Evolutionary conservation across 2,797 vertebrate species (phyloP).

Genomic region (Artibeus lituratus): DNA sequence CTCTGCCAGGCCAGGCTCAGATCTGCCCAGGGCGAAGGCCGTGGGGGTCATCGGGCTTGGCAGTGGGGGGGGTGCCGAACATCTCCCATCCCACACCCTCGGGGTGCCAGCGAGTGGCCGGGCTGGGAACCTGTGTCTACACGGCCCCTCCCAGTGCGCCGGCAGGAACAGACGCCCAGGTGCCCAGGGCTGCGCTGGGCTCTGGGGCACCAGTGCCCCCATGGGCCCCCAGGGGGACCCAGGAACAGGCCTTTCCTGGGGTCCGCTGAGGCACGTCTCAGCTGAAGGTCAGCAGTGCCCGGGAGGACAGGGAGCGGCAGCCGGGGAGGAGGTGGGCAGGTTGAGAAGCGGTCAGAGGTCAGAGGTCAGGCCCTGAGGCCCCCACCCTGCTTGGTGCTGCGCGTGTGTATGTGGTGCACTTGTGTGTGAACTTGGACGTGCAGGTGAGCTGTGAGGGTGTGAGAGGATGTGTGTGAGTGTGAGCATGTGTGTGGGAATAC

Average conservation of each 20-base stretch:
- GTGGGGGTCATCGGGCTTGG: fast-evolving
- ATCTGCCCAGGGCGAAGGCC: not conserved
- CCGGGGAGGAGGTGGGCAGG: not conserved
- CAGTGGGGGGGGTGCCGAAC: not conserved
- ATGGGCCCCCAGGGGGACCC: not conserved
- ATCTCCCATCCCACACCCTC: fast-evolving
- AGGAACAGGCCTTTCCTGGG: not conserved
- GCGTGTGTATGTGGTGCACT: no score
- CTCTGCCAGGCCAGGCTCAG: not conserved
- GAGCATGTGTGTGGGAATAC: not conserved
- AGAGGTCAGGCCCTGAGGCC: not conserved
- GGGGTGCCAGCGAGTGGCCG: fast-evolving
- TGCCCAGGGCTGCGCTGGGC: not conserved
- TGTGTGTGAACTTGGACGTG: no score
- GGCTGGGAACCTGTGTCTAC: fast-evolving
- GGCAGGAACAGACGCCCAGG: not conserved
- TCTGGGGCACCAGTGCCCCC: not conserved
- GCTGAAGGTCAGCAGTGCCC: no score
- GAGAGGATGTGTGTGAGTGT: not conserved
- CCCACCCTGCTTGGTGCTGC: fast-evolving
- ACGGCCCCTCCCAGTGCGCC: fast-evolving
- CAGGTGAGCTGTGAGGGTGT: not conserved
- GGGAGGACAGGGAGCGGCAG: no score
- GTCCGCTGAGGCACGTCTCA: not conserved
- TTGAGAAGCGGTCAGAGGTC: no score